These are phyloP conservation scores for Taphrorychus bicolor DNA, from an alignment of 2,888 invertebrate genomes.

Conservation along the genomic window DNA sequence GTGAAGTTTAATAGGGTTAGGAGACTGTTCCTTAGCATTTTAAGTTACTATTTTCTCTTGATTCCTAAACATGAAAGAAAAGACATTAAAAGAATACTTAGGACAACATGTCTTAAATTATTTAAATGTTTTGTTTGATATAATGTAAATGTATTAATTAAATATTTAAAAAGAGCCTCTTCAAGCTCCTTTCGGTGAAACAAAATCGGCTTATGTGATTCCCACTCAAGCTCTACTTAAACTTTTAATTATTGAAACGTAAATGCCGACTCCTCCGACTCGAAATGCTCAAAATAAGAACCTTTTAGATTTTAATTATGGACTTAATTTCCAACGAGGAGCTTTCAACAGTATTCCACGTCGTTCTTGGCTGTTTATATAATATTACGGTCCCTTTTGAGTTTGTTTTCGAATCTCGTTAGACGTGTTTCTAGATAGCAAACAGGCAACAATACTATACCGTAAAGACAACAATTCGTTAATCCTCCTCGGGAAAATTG, in stretches of 20 bases:
- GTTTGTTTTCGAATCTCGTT: no score
- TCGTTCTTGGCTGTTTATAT: background rate
- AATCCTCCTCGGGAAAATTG: no score
- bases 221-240: slow-evolving; percentile 1
- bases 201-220: slow-evolving; percentile 10
- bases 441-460: background rate
- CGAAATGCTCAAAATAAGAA: slow-evolving; percentile 1
- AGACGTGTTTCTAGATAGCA: background rate
- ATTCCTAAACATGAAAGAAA: no score
- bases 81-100: no score
- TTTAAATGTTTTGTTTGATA: no score
- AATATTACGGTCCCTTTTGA: background rate
- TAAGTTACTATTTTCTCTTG: no score
- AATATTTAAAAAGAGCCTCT: background rate
- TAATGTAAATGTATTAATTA: background rate
- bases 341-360: background rate
- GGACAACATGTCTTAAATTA: no score
- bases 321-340: slow-evolving; percentile 2
- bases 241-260: slow-evolving; percentile 10
- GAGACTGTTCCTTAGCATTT: no score
- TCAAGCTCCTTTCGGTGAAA: background rate
- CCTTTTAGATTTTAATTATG: slow-evolving; percentile 9
- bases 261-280: slow-evolving; percentile 2
- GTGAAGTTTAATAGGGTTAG: no score
- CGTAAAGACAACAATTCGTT: no score